Evolutionary conservation across 1,140 invertebrate genomes (phyloP).

Genomic region (Neodiprion lecontei): DNA sequence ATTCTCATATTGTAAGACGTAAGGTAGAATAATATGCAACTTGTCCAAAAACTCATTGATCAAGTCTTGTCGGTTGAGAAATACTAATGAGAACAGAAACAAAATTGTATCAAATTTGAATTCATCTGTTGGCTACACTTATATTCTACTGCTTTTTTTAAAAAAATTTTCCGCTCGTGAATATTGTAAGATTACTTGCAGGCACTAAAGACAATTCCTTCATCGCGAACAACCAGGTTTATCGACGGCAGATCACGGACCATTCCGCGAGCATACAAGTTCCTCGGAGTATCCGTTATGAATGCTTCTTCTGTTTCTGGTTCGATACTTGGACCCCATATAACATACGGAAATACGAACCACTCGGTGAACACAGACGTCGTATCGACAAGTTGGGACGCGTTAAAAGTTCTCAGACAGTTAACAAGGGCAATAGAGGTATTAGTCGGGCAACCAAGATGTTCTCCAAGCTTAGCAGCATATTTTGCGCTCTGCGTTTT

Average conservation of each 20-base stretch:
- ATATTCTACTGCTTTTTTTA: background rate
- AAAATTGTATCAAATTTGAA: background rate
- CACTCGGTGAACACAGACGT: background rate
- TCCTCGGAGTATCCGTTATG: background rate
- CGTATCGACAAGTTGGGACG: background rate
- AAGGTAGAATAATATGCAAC: background rate
- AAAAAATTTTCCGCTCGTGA: background rate
- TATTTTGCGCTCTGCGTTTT: background rate
- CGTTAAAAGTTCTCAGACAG: background rate
- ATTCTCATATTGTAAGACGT: background rate
- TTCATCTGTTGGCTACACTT: background rate
- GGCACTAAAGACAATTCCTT: background rate
- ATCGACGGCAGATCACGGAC: constrained; percentile 3
- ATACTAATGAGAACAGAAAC: background rate
- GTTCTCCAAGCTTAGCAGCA: background rate
- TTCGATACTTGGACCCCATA: background rate
- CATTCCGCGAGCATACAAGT: background rate
- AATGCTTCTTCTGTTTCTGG: background rate
- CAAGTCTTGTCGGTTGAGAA: background rate
- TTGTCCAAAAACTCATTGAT: background rate
- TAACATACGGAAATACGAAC: background rate
- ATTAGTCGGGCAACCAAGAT: background rate
- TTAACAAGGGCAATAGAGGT: background rate
- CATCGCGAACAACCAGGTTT: background rate
- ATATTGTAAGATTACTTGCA: background rate